Conservation (phyloP, 2,113 vertebrate species). For the Alethe castanea region DNA sequence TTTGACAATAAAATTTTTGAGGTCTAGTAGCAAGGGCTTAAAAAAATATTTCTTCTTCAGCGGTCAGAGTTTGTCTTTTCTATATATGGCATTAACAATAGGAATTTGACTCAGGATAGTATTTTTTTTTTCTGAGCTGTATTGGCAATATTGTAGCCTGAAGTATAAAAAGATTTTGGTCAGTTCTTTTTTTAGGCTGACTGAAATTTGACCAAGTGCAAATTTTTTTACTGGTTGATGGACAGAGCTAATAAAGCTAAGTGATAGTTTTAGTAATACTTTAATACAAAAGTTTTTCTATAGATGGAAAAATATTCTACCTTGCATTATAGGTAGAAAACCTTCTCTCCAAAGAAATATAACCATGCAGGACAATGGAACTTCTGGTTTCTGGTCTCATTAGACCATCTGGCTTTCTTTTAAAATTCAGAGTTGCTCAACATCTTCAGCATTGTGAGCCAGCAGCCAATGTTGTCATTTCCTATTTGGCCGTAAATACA, state of each 20-base stretch:
- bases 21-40: neutral
- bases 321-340: neutral
- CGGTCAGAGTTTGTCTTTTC: neutral
- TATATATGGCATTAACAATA: neutral
- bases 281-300: neutral
- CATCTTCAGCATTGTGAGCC: constrained; percentile 5
- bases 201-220: neutral
- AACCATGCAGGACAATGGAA: neutral
- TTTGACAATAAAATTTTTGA: neutral
- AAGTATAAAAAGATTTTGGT: neutral
- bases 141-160: neutral
- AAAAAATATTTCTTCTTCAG: neutral
- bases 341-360: neutral
- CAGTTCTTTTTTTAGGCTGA: neutral
- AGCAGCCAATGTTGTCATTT: constrained; percentile 47
- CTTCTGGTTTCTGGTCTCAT: neutral
- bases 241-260: neutral
- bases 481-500: constrained; percentile 54
- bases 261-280: neutral
- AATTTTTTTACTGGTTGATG: neutral
- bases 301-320: neutral
- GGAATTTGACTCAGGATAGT: neutral
- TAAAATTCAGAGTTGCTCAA: constrained; percentile 45
- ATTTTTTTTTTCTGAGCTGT: neutral
- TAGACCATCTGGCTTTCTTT: constrained; percentile 35